Evolutionary conservation across 2,113 vertebrate species (phyloP).

Genomic region (Burhinus bistriatus): DNA sequence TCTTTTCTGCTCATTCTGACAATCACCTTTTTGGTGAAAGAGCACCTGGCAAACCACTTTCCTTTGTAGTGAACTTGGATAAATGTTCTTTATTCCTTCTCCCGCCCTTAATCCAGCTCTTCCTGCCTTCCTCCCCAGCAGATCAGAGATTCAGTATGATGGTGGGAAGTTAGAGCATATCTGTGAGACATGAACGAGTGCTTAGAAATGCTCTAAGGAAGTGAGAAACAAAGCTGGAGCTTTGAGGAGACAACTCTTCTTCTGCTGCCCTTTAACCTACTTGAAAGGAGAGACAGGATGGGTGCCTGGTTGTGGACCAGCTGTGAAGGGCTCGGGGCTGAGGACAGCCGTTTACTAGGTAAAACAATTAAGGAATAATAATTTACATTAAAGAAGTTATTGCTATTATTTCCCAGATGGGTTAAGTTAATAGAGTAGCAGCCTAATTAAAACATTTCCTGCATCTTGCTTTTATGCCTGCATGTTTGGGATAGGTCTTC

Average conservation of each 20-base stretch:
- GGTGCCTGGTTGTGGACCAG: not conserved
- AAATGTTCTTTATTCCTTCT: not conserved
- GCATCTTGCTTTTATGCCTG: not conserved
- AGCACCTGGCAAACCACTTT: not conserved
- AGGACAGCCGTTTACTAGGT: not conserved
- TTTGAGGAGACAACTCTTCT: not conserved
- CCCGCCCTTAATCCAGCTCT: not conserved
- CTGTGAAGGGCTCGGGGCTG: not conserved
- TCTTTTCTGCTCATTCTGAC: not conserved
- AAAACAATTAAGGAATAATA: not conserved
- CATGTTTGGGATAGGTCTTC: not conserved
- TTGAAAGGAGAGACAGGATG: not conserved
- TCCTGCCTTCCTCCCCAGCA: not conserved
- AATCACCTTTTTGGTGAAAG: not conserved
- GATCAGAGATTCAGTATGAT: not conserved
- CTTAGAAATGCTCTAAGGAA: not conserved
- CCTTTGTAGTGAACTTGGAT: not conserved
- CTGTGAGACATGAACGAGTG: not conserved
- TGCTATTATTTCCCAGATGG: not conserved
- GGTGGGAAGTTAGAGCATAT: not conserved
- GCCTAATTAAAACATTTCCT: slow-evolving; percentile 32
- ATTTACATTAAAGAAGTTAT: not conserved
- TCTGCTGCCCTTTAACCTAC: not conserved
- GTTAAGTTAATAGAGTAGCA: not conserved
- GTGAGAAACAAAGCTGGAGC: not conserved